Base-by-base conservation (phyloP, 2,113 vertebrate species). In the Lamprotornis superbus region DNA sequence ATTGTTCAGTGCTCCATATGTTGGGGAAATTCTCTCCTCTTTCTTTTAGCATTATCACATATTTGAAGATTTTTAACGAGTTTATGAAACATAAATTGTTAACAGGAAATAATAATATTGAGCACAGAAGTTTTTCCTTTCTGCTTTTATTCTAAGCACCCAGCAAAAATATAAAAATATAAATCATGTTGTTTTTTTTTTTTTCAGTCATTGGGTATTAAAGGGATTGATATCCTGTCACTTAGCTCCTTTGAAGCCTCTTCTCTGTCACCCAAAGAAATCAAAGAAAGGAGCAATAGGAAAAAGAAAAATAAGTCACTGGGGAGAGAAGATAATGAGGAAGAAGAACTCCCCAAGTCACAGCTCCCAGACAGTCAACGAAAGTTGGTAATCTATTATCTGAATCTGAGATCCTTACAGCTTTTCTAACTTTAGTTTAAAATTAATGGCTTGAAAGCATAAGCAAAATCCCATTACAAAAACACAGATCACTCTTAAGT, bases 181-280 rank as follows among this genome's bases (percentile, higher is more conserved):
- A 5, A 44, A 2, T 17, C 33, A 9, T 64, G 27, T 73, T 88
- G 56, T 68, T 10, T 63, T 35, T 60, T 93, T 14, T 85, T 89
- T 28, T 93, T 93, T 44, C 97, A 99, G 99, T 97, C 93, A 5
- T 83, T 98, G 78, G 83, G 89, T 9, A 95, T 98, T 2, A 98
- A 98, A 94, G 94, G 96, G 24, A 97, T 98, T 11, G 99, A 99
- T 96, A 97, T 98, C 2, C 95, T 98, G 56, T 99, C 98, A 52
- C 20, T 97, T 52, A 92, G 59, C 49, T 98, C 98, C 52, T 96
- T 98, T 13, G 98, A 98, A 44, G 94, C 96, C 3, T 98, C 99
- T 17, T 98, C 98, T 11, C 96, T 98, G 19, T 96, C 97, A 70
- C 73, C 97, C 23, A 98, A 98, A 64, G 96, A 94, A 78, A 95